phyloP scores from a whole-genome alignment of 2,113 vertebrate genomes.

The Chaenocephalus aceratus region DNA sequence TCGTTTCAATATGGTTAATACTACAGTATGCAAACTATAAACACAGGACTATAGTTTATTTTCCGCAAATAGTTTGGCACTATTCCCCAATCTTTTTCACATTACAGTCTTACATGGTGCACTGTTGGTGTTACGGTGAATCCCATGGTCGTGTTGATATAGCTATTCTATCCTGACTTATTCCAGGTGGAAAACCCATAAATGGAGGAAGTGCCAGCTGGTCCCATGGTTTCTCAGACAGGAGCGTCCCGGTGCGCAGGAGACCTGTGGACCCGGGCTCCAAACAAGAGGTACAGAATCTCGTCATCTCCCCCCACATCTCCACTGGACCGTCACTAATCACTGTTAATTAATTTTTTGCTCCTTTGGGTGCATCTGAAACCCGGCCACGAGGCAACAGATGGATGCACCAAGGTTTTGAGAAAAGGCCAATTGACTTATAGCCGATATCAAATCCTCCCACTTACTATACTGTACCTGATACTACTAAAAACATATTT shows the following conservation, averaged over 20 bases:
- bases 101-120: background rate
- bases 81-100: background rate
- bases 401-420: constrained; percentile 45
- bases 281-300: constrained; percentile 91
- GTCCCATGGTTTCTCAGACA: constrained; percentile 93
- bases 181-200: constrained; percentile 96
- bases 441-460: constrained; percentile 34
- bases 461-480: background rate
- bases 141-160: background rate
- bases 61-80: too few relatives aligned
- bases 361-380: constrained; percentile 36
- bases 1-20: too few relatives aligned
- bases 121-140: background rate
- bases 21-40: too few relatives aligned
- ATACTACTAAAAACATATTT: constrained; percentile 12
- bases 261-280: constrained; percentile 93
- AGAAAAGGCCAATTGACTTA: constrained; percentile 47
- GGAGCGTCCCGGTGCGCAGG: constrained; percentile 89
- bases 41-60: background rate
- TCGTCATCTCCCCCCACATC: background rate
- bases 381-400: constrained; percentile 30
- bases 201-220: constrained; percentile 96
- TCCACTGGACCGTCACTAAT: constrained; percentile 22
- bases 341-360: constrained; percentile 27
- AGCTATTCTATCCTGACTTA: background rate